A percentile compares a stretch with the other conserved stretches of the same genome.
phyloP scores from a whole-genome alignment of 2,888 invertebrate species.

The Scaptomyza tumidula region DNA sequence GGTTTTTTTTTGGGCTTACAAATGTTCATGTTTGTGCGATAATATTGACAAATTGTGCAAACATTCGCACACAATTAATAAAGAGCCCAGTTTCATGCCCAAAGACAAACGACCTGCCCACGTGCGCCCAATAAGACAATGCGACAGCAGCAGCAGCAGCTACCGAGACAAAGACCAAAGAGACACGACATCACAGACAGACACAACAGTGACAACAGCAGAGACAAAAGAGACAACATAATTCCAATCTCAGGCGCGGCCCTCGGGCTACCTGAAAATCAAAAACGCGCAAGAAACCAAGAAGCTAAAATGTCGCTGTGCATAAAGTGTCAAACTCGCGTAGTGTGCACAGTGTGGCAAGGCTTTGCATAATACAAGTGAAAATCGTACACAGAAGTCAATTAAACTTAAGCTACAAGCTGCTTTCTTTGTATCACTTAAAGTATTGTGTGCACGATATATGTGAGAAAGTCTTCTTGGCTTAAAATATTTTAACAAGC shows the following conservation, averaged over 20 bases:
- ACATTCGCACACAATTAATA: slow-evolving; percentile 81
- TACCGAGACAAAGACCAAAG: slow-evolving; percentile 37
- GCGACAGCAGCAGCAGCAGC: slow-evolving; percentile 46
- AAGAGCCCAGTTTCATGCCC: slow-evolving; percentile 19
- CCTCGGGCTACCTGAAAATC: slow-evolving; percentile 52
- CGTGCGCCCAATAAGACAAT: slow-evolving; percentile 54
- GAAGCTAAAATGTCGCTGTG: slow-evolving; percentile 49
- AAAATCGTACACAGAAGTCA: neutral
- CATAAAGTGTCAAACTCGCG: slow-evolving; percentile 32
- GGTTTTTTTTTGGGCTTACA: slow-evolving; percentile 29
- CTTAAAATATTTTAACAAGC: too few species aligned
- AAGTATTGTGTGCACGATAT: too few species aligned
- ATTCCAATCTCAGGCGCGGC: slow-evolving; percentile 59
- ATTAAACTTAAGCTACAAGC: too few species aligned
- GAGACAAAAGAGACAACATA: slow-evolving; percentile 67
- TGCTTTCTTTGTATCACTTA: neutral
- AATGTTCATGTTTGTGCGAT: slow-evolving; percentile 76
- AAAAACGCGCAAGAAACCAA: slow-evolving; percentile 19
- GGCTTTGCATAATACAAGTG: neutral
- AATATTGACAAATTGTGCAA: slow-evolving; percentile 81
- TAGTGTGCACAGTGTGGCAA: slow-evolving; percentile 30
- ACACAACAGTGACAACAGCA: neutral
- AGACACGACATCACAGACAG: slow-evolving; percentile 8
- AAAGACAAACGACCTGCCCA: slow-evolving; percentile 40
- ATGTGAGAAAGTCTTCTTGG: too few species aligned